Evolutionary conservation across 2,888 invertebrate genomes (phyloP), one percentile per base, ranked within the genome.

Genomic region (Amphiduros pacificus): DNA sequence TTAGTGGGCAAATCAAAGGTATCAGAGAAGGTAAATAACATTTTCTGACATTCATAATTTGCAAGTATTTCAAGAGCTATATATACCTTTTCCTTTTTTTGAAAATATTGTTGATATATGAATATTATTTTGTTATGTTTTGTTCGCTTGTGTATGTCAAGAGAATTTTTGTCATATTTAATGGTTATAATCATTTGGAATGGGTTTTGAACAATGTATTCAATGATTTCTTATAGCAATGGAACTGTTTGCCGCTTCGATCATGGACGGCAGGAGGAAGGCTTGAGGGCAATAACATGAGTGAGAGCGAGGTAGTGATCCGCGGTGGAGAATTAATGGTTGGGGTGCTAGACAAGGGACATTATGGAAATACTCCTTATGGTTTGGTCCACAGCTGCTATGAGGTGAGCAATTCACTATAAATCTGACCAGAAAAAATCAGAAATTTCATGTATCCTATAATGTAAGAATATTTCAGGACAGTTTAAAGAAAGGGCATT

Each of bases 271-370:
- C 49, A 9, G 67, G 67, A 1, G 66, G 63, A 3, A 50, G 48
- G 2, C 85, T 86, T 56, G 84, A 82, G 11, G 62, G 44, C 2
- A 68, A 77, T 27, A 66, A 73, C 0, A 92, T 99, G 92, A 88
- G 91, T 22, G 99, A 99, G 83, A 91, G 92, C 60, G 90, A 93
- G 83, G 94, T 99, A 14, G 85, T 97, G 2, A 92, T 97, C 62
- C 86, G 91, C 56, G 86, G 89, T 48, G 96, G 98, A 9, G 92
- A 98, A 82, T 86, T 99, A 41, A 80, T 98, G 2, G 88, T 88
- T 69, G 99, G 99, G 5, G 90, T 97, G 49, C 85, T 99, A 61
- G 99, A 99, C 83, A 99, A 99, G 84, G 91, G 90, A 11, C 97
- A 98, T 78, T 94, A 93, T 78, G 99, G 99, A 17, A 92, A 97